Conservation (phyloP, 2,888 invertebrate species). For the Thecophora atra region DNA sequence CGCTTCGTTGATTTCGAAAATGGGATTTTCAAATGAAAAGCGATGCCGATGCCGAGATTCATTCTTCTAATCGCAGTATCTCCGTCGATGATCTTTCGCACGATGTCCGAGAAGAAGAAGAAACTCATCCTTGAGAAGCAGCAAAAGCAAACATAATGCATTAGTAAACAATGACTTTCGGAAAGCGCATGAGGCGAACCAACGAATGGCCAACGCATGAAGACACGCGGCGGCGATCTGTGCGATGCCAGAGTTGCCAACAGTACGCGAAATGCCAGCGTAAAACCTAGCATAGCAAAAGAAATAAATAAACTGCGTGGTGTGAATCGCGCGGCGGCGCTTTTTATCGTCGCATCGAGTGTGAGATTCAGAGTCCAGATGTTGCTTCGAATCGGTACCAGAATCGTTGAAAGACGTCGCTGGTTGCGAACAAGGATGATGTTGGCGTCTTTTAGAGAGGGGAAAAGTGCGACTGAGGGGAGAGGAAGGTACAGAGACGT, state of each 20-base stretch:
- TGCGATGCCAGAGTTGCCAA: neutral
- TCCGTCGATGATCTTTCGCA: neutral
- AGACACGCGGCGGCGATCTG: neutral
- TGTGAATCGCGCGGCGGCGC: neutral
- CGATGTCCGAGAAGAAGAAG: neutral
- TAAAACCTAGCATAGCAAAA: neutral
- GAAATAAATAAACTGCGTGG: slow-evolving; percentile 7
- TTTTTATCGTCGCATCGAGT: slow-evolving; percentile 8
- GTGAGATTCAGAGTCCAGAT: slow-evolving; percentile 6
- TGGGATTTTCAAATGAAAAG: slow-evolving; percentile 33
- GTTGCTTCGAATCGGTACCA: neutral
- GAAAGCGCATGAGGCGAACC: neutral
- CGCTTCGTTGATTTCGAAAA: slow-evolving; percentile 32
- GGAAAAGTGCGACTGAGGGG: neutral
- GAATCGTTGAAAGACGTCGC: neutral
- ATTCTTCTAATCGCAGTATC: slow-evolving; percentile 2
- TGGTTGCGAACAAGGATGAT: neutral
- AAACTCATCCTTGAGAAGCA: neutral
- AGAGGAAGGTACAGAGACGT: neutral
- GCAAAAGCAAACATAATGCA: neutral
- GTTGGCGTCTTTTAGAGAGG: no score
- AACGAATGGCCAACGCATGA: neutral
- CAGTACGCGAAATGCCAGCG: no score
- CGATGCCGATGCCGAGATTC: slow-evolving; percentile 10
- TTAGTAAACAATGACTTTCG: neutral